Percentiles rank a stretch among this genome's conserved stretches.
Evolutionary conservation across 2,888 invertebrate genomes (phyloP).

Genomic region (Platerodrilus igneus): DNA sequence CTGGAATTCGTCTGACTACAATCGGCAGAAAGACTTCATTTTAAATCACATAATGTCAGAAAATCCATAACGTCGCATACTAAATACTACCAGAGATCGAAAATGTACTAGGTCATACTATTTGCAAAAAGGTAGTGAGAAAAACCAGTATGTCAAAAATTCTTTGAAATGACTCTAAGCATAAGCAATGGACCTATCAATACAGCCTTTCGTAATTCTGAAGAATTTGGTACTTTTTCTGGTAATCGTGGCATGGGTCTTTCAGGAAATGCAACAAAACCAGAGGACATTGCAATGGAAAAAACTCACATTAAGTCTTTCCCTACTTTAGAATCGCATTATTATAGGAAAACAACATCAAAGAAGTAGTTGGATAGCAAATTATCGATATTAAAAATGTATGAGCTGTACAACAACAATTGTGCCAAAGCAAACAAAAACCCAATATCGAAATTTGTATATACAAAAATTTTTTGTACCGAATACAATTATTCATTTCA

Average conservation of each 20-base stretch:
- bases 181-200: constrained; percentile 6
- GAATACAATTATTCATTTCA: constrained; percentile 24
- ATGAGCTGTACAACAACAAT: constrained; percentile 21
- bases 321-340: too few relatives aligned
- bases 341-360: constrained; percentile 11
- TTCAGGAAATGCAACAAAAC: not conserved
- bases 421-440: constrained; percentile 16
- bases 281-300: not conserved
- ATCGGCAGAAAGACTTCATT: constrained; percentile 9
- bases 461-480: constrained; percentile 25
- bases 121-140: not conserved
- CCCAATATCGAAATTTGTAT: constrained; percentile 19
- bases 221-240: constrained; percentile 1
- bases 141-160: constrained; percentile 2
- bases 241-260: not conserved
- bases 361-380: constrained; percentile 23
- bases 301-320: constrained; percentile 3
- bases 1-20: constrained; percentile 6
- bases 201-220: not conserved
- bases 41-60: not conserved
- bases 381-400: constrained; percentile 27
- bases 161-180: constrained; percentile 2
- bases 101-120: constrained; percentile 1
- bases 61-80: not conserved
- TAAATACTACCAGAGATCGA: not conserved